phyloP scores from a whole-genome alignment of 1,140 invertebrate species.

The Diachasma alloeum region DNA sequence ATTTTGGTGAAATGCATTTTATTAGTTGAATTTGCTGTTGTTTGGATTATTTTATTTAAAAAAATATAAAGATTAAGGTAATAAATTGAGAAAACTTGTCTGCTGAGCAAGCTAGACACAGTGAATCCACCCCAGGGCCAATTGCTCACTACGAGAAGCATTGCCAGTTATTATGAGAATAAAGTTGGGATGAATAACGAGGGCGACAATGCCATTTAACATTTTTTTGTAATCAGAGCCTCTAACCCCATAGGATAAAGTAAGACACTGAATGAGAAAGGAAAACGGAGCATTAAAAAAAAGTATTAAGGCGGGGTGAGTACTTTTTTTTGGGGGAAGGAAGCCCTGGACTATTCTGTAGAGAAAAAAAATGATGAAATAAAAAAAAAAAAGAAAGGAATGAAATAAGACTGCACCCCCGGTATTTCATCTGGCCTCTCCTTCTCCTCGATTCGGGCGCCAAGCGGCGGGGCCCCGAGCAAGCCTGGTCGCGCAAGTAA shows the following conservation, averaged over 20 bases:
- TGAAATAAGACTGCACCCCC: conserved; percentile 27
- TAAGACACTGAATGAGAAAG: not conserved
- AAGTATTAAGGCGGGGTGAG: conserved; percentile 25
- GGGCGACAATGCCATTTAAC: conserved; percentile 41
- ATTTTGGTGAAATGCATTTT: too few relatives aligned
- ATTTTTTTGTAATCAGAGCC: conserved; percentile 44
- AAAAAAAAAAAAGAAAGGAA: conserved; percentile 29
- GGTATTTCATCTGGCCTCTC: conserved; percentile 19
- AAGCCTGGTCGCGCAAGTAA: conserved; percentile 43
- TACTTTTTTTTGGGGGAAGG: not conserved
- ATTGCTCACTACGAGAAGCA: conserved; percentile 34
- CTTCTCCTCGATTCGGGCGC: not conserved
- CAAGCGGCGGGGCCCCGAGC: conserved; percentile 23
- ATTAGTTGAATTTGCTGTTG: too few relatives aligned
- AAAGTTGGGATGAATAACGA: conserved; percentile 46
- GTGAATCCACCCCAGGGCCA: conserved; percentile 23
- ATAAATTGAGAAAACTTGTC: conserved; percentile 20
- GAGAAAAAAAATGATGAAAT: conserved; percentile 29
- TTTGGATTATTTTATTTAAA: conserved; percentile 13
- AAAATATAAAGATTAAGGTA: too few relatives aligned
- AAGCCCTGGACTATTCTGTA: conserved; percentile 11
- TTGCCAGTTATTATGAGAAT: conserved; percentile 16
- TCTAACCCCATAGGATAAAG: not conserved
- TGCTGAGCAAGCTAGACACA: conserved; percentile 23
- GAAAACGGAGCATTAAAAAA: conserved; percentile 25